Percentiles rank a stretch among this genome's conserved stretches.
These are phyloP conservation scores for Diploscapter pachys DNA, from an alignment of 1,140 invertebrate species.

Conservation along the genomic window DNA sequence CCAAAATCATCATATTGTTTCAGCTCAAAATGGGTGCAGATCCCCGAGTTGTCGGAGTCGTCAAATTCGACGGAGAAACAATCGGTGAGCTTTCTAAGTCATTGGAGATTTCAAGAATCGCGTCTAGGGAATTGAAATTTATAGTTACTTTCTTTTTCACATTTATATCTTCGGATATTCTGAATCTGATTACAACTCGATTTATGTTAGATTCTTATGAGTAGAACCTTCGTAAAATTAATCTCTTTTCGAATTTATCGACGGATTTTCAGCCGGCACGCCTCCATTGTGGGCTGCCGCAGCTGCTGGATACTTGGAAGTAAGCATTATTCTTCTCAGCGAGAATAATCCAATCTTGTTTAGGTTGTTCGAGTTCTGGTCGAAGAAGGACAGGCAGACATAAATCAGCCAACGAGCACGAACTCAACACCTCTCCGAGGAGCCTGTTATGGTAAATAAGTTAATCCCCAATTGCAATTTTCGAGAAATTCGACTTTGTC, in stretches of 20 bases:
- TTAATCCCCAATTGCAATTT: no score
- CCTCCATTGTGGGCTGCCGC: slow-evolving; percentile 52
- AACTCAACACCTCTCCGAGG: slow-evolving; percentile 80
- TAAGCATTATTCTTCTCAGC: slow-evolving; percentile 14
- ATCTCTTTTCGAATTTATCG: neutral
- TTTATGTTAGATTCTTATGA: no score
- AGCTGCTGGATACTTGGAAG: slow-evolving; percentile 61
- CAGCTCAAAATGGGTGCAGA: slow-evolving; percentile 76
- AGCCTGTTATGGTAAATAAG: slow-evolving; percentile 63
- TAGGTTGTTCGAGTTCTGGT: slow-evolving; percentile 56
- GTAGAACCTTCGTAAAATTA: no score
- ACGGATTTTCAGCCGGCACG: slow-evolving; percentile 39
- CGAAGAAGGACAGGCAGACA: slow-evolving; percentile 66
- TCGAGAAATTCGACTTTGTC: no score
- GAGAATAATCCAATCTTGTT: neutral
- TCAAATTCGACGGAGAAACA: slow-evolving; percentile 54
- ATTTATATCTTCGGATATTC: neutral
- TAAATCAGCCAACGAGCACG: slow-evolving; percentile 79
- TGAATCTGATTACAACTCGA: neutral
- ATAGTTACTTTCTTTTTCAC: no score
- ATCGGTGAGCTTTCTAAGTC: slow-evolving; percentile 43
- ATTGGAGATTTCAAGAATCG: slow-evolving; percentile 1
- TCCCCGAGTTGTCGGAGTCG: slow-evolving; percentile 74
- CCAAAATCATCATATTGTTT: slow-evolving; percentile 11
- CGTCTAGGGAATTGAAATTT: neutral